Evolutionary conservation across 2,888 invertebrate genomes (phyloP).

Genomic region (Andrena dorsata): DNA sequence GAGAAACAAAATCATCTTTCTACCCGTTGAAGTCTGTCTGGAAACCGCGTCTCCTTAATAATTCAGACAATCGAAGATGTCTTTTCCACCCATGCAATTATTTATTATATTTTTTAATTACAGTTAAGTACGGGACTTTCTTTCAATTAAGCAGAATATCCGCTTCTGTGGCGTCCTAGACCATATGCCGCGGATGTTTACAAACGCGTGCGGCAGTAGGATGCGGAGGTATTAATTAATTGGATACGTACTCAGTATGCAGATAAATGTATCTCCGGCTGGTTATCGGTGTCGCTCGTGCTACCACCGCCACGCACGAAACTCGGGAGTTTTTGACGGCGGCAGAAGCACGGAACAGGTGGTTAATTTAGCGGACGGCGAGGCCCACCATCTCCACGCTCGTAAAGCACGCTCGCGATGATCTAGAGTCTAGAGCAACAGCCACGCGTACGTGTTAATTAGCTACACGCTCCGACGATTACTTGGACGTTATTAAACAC

Average conservation of each 20-base stretch:
- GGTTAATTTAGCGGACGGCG: slow-evolving; percentile 39
- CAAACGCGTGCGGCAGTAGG: slow-evolving; percentile 61
- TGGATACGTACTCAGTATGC: slow-evolving; percentile 66
- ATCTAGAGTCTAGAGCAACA: not conserved
- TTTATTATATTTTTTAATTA: not conserved
- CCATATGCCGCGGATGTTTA: slow-evolving; percentile 69
- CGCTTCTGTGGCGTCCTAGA: slow-evolving; percentile 19
- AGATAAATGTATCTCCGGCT: slow-evolving; percentile 67
- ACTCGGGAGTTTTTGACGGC: slow-evolving; percentile 16
- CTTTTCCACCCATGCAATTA: no score
- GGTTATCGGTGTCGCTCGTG: slow-evolving; percentile 32
- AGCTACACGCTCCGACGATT: slow-evolving; percentile 16
- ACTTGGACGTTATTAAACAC: not conserved
- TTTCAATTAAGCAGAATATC: slow-evolving; percentile 15
- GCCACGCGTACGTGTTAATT: slow-evolving; percentile 15
- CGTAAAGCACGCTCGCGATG: not conserved
- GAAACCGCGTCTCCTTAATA: no score
- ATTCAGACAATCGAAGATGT: no score
- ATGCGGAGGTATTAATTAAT: slow-evolving; percentile 74
- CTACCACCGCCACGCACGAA: slow-evolving; percentile 15
- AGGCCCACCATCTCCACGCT: not conserved
- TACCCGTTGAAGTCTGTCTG: no score
- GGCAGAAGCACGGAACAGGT: slow-evolving; percentile 37
- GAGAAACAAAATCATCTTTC: no score
- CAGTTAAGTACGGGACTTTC: not conserved